phyloP scores from a whole-genome alignment of 2,113 vertebrate genomes.

The Toxostoma redivivum region DNA sequence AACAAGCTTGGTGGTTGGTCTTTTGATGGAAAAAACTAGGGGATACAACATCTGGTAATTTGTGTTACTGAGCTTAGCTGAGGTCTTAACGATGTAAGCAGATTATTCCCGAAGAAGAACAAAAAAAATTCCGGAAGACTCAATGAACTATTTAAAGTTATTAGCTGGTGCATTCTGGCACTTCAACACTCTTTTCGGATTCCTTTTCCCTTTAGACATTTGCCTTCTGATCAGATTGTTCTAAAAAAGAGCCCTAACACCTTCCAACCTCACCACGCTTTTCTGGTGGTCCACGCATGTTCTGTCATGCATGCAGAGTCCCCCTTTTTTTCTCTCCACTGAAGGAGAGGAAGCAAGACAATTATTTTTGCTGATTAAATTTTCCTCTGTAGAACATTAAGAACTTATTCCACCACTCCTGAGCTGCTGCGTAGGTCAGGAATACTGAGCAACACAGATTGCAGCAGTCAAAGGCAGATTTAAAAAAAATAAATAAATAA shows the following conservation, averaged over 20 bases:
- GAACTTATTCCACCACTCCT: slow-evolving; percentile 35
- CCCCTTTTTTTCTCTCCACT: neutral
- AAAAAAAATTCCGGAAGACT: slow-evolving; percentile 83
- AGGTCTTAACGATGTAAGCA: slow-evolving; percentile 96
- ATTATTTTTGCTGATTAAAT: slow-evolving; percentile 82
- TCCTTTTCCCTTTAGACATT: slow-evolving; percentile 70
- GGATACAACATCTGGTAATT: slow-evolving; percentile 96
- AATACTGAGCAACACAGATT: neutral
- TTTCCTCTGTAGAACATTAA: slow-evolving; percentile 76
- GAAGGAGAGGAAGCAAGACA: slow-evolving; percentile 48
- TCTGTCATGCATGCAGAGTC: slow-evolving; percentile 58
- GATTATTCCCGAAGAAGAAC: slow-evolving; percentile 89
- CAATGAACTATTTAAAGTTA: slow-evolving; percentile 85
- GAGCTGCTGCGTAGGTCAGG: neutral
- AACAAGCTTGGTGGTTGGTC: slow-evolving; percentile 83
- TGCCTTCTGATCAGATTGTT: slow-evolving; percentile 75
- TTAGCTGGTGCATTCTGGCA: slow-evolving; percentile 74
- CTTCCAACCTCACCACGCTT: slow-evolving; percentile 60
- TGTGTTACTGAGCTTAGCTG: slow-evolving; percentile 92
- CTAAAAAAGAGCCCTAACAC: slow-evolving; percentile 65
- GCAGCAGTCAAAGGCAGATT: neutral
- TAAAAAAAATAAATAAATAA: neutral
- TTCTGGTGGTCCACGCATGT: slow-evolving; percentile 74
- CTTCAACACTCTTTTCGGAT: slow-evolving; percentile 72
- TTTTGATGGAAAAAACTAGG: slow-evolving; percentile 81